Conservation (phyloP, 2,797 vertebrate species). For the Paramormyrops hopkinsi region DNA sequence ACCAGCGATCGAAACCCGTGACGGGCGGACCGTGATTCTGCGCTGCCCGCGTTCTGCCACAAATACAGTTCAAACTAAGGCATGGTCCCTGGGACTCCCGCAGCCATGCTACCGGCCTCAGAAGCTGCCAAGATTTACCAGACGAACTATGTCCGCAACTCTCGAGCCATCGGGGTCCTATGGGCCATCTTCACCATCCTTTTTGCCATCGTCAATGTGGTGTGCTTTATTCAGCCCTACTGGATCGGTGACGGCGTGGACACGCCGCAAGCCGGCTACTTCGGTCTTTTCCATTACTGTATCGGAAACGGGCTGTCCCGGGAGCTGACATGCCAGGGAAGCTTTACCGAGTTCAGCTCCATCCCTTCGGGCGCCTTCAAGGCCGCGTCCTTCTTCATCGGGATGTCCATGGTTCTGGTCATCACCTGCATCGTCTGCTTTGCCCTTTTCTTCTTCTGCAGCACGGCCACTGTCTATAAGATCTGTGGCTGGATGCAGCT, state of each 20-base stretch:
- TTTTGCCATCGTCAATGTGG: conserved; percentile 92
- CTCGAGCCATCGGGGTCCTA: conserved; percentile 85
- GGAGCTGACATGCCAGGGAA: conserved; percentile 84
- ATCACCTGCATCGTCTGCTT: conserved; percentile 89
- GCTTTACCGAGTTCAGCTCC: conserved; percentile 89
- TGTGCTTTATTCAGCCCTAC: conserved; percentile 92
- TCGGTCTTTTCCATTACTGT: conserved; percentile 94
- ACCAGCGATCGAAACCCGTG: background rate
- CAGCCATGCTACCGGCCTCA: conserved; percentile 84
- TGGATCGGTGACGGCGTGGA: conserved; percentile 94
- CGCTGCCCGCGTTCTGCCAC: background rate
- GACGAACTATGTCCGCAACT: conserved; percentile 92
- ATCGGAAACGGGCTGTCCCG: conserved; percentile 79
- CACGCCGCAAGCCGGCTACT: conserved; percentile 90
- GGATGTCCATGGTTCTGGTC: conserved; percentile 92
- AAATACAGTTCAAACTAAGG: conserved; percentile 35
- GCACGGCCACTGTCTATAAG: conserved; percentile 95
- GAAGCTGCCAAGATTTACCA: conserved; percentile 94
- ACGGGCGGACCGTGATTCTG: background rate
- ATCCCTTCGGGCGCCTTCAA: conserved; percentile 89
- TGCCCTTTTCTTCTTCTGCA: conserved; percentile 94
- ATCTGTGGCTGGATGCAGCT: conserved; percentile 98
- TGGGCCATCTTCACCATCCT: conserved; percentile 97
- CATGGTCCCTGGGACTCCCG: conserved; percentile 68
- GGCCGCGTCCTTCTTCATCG: conserved; percentile 93